phyloP scores from a whole-genome alignment of 2,888 invertebrate genomes.

The Sturmia bella region DNA sequence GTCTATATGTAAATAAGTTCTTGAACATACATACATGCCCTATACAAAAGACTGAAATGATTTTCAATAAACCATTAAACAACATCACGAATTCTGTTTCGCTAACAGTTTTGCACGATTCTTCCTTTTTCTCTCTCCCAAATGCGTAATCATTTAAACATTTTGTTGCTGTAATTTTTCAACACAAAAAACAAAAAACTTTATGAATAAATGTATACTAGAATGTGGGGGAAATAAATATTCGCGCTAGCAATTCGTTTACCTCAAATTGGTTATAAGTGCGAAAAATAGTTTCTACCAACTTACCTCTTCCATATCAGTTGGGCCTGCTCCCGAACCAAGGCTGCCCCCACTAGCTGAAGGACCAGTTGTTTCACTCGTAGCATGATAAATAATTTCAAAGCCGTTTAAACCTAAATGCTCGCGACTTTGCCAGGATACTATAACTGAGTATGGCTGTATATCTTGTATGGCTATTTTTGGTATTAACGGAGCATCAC shows the following conservation, averaged over 20 bases:
- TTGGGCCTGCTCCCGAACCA: not conserved
- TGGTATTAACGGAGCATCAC: constrained; percentile 91
- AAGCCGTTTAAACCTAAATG: constrained; percentile 92
- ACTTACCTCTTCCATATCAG: constrained; percentile 72
- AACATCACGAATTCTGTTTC: not conserved
- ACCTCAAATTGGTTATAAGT: not conserved
- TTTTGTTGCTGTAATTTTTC: constrained; percentile 64
- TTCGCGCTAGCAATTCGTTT: not conserved
- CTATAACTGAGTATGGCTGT: constrained; percentile 92
- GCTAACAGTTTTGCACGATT: constrained; percentile 39
- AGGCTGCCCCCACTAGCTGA: constrained; percentile 69
- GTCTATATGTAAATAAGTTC: not conserved
- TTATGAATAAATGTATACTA: not conserved
- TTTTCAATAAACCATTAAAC: constrained; percentile 26
- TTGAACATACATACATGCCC: not conserved
- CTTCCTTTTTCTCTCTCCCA: constrained; percentile 47
- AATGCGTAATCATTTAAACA: constrained; percentile 64
- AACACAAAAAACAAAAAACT: constrained; percentile 40
- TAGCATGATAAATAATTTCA: constrained; percentile 91
- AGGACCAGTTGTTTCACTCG: constrained; percentile 85
- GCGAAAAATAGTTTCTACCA: not conserved
- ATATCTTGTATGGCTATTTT: constrained; percentile 94
- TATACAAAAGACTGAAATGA: not conserved
- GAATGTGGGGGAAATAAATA: not conserved
- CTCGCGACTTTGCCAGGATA: constrained; percentile 94